Evolutionary conservation across 2,888 invertebrate species (phyloP).

Genomic region (Gonocerus acuteangulatus): DNA sequence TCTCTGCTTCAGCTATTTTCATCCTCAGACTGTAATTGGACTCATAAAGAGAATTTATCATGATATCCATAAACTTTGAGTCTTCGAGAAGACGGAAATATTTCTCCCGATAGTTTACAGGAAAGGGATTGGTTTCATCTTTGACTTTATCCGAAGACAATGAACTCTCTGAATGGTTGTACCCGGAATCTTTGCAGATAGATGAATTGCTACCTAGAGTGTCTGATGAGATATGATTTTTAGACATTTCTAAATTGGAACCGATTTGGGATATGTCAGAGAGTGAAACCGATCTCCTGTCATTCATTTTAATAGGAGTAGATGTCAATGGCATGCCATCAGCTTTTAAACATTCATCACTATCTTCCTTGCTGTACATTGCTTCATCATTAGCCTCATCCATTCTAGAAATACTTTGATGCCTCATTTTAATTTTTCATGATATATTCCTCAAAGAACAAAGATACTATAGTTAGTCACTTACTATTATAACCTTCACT

Average conservation of each 20-base stretch:
- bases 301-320: slow-evolving; percentile 18
- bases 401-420: too few species aligned
- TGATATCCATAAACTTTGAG: slow-evolving; percentile 29
- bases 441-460: too few species aligned
- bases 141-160: neutral
- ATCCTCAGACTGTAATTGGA: slow-evolving; percentile 30
- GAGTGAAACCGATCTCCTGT: slow-evolving; percentile 30
- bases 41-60: slow-evolving; percentile 31
- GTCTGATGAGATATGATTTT: slow-evolving; percentile 1
- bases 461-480: too few species aligned
- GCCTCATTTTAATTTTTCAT: too few species aligned
- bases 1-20: slow-evolving; percentile 30
- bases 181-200: slow-evolving; percentile 32
- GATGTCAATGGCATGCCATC: too few species aligned
- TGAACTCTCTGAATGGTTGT: slow-evolving; percentile 24
- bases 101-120: neutral
- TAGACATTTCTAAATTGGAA: slow-evolving; percentile 6
- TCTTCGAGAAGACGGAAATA: slow-evolving; percentile 23
- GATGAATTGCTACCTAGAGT: slow-evolving; percentile 19
- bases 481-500: too few species aligned
- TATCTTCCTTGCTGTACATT: too few species aligned
- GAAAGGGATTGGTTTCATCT: slow-evolving; percentile 5
- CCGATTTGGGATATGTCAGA: slow-evolving; percentile 29
- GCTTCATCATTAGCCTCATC: too few species aligned
- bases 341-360: too few species aligned